Conservation (phyloP, 2,113 vertebrate genomes). For the Bos taurus region ARS-UCD2.0 NC_037332.1:27514001-27514500, state of each 20-base stretch:
- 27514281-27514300: background rate
- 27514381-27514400: background rate
- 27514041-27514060: background rate
- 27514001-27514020: background rate
- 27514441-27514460: background rate
- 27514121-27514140: background rate
- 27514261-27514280: background rate
- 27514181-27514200: background rate
- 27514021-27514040: background rate
- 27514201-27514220: background rate
- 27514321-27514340: background rate
- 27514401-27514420: background rate
- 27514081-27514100: background rate
- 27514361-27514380: background rate
- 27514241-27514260: background rate
- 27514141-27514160: background rate
- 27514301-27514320: background rate
- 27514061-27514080: background rate
- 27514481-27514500: background rate
- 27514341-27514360: background rate
- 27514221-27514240: background rate
- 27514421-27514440: background rate
- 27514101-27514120: background rate
- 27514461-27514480: background rate
- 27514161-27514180: too few relatives aligned